Percentiles rank a stretch among this genome's conserved stretches.
Evolutionary conservation across 2,888 invertebrate species (phyloP).

Genomic region (Nezara viridula): DNA sequence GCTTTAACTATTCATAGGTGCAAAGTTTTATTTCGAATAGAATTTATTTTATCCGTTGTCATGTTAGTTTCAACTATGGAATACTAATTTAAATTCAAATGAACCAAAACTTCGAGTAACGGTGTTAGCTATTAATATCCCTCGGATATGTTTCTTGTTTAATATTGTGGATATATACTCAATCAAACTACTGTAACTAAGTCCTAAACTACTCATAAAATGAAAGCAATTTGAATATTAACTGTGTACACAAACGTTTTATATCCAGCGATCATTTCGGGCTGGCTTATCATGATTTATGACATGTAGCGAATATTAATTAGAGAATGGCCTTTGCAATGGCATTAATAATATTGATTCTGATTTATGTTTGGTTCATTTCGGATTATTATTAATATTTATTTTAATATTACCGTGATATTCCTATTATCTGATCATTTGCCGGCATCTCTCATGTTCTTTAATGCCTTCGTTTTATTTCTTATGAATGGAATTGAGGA

Average conservation of each 20-base stretch:
- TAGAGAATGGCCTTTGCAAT: background rate
- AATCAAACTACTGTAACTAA: background rate
- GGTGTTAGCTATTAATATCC: background rate
- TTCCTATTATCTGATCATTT: background rate
- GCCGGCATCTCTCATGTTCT: background rate
- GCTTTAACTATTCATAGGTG: no score
- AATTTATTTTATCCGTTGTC: no score
- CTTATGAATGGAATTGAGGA: background rate
- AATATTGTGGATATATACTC: background rate
- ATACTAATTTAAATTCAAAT: constrained; percentile 2
- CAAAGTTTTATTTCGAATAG: no score
- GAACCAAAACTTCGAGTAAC: background rate
- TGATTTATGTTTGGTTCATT: background rate
- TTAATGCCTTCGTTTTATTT: background rate
- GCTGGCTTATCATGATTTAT: background rate
- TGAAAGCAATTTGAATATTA: background rate
- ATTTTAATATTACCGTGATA: background rate
- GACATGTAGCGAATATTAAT: background rate
- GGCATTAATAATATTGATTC: background rate
- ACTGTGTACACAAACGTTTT: background rate
- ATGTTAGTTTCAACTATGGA: background rate
- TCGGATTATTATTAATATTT: background rate
- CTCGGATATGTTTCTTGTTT: background rate
- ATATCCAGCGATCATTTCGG: background rate
- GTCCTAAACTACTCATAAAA: background rate